Conservation (phyloP, 2,888 invertebrate species). For the Aphodius sticticus region DNA sequence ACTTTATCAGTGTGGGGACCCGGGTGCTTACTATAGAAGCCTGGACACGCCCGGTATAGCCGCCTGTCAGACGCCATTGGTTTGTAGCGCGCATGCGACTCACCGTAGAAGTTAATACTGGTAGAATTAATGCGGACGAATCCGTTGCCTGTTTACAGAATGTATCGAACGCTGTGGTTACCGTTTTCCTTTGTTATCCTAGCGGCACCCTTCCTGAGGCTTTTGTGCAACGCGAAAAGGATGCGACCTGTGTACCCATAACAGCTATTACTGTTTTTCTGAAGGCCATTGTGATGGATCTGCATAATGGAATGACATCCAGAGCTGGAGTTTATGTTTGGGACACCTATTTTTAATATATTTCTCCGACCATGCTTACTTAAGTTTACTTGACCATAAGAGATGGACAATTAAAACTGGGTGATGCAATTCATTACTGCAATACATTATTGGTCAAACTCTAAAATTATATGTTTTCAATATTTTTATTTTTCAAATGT, state of each 20-base stretch:
- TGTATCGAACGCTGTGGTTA: not conserved
- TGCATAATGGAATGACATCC: not conserved
- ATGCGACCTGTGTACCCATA: not conserved
- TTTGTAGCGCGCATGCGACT: conserved; percentile 45
- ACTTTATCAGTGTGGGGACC: conserved; percentile 40
- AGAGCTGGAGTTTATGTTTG: not conserved
- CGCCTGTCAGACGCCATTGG: conserved; percentile 45
- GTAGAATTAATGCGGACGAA: not conserved
- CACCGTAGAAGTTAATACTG: not conserved
- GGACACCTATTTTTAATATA: not conserved
- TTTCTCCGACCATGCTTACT: no score
- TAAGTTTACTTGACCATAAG: no score
- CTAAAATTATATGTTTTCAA: no score
- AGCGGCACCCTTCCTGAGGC: not conserved
- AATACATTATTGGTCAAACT: no score
- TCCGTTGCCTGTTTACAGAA: not conserved
- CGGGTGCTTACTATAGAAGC: conserved; percentile 57
- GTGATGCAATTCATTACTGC: no score
- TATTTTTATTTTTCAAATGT: no score
- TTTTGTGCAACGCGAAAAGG: not conserved
- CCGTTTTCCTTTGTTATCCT: conserved; percentile 4
- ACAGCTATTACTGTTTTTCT: not conserved
- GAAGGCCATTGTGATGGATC: not conserved
- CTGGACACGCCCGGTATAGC: conserved; percentile 56
- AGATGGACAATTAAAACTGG: no score